phyloP scores from a whole-genome alignment of 1,140 invertebrate species.

The Parasteatoda tepidariorum region DNA sequence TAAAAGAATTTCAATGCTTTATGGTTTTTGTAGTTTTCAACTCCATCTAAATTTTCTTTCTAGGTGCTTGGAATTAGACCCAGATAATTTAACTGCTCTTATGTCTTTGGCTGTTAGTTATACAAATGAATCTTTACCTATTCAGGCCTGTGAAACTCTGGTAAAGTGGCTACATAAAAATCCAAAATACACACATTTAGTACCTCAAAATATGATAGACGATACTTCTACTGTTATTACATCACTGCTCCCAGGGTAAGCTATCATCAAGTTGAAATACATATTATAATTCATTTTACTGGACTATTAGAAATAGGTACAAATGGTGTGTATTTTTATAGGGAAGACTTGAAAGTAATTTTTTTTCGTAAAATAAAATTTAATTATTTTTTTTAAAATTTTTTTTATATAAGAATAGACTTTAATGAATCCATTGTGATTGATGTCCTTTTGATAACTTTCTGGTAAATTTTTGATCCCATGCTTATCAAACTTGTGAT shows the following conservation, averaged over 20 bases:
- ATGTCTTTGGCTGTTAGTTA: constrained; percentile 93
- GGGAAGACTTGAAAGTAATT: too few relatives aligned
- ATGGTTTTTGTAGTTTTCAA: not conserved
- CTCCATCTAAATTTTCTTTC: constrained; percentile 7
- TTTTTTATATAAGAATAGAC: too few relatives aligned
- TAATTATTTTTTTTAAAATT: too few relatives aligned
- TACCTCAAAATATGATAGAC: constrained; percentile 63
- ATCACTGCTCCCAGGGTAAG: constrained; percentile 39
- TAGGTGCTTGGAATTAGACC: constrained; percentile 83
- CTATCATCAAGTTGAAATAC: not conserved
- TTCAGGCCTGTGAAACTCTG: constrained; percentile 72
- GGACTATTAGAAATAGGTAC: not conserved
- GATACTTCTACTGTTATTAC: not conserved
- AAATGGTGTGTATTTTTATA: too few relatives aligned
- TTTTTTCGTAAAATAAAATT: too few relatives aligned
- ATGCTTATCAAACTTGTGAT: too few relatives aligned
- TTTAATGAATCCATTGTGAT: too few relatives aligned
- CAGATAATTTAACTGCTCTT: constrained; percentile 83
- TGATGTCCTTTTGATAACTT: too few relatives aligned
- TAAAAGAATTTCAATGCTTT: too few relatives aligned
- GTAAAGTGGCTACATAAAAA: constrained; percentile 86
- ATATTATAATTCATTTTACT: not conserved
- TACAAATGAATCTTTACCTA: constrained; percentile 85
- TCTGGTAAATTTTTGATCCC: too few relatives aligned
- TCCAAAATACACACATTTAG: constrained; percentile 83